A percentile compares a stretch with the other conserved stretches of the same genome.
phyloP scores from a whole-genome alignment of 2,888 invertebrate genomes.

The Silvanus unidentatus region DNA sequence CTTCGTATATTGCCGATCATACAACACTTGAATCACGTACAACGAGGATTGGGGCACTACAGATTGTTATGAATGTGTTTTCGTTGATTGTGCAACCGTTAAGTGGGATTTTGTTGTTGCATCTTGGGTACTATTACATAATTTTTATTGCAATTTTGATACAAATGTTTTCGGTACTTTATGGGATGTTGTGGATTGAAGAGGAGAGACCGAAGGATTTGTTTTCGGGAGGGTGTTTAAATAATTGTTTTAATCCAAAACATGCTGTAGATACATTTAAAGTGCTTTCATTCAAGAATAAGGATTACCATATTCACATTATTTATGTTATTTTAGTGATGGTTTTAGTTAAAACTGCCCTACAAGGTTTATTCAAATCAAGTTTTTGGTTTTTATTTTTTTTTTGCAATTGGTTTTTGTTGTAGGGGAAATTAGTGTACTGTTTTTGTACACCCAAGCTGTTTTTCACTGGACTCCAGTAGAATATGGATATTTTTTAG shows the following conservation, averaged over 20 bases:
- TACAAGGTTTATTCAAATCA: no score
- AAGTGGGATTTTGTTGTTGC: constrained; percentile 34
- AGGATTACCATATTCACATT: constrained; percentile 1
- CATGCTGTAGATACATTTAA: constrained; percentile 37
- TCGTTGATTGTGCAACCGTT: constrained; percentile 32
- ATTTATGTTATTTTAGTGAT: background rate
- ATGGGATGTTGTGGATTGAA: constrained; percentile 34
- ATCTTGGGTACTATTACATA: constrained; percentile 35
- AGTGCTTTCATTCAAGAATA: constrained; percentile 26
- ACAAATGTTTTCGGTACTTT: constrained; percentile 33
- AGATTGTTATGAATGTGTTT: constrained; percentile 35
- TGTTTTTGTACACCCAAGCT: constrained; percentile 55
- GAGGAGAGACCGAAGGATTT: constrained; percentile 14
- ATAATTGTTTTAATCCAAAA: constrained; percentile 36
- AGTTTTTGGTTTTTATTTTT: no score
- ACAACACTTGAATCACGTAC: constrained; percentile 54
- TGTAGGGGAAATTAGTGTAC: constrained; percentile 56
- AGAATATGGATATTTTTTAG: constrained; percentile 55
- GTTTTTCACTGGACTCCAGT: constrained; percentile 58
- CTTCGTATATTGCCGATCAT: constrained; percentile 42
- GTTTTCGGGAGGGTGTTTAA: constrained; percentile 18
- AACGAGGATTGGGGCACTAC: constrained; percentile 55
- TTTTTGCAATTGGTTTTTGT: constrained; percentile 19
- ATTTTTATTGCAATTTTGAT: constrained; percentile 28
- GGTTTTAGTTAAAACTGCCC: no score